Evolutionary conservation across 2,113 vertebrate species (phyloP).

Genomic region (Arvicanthis niloticus): DNA sequence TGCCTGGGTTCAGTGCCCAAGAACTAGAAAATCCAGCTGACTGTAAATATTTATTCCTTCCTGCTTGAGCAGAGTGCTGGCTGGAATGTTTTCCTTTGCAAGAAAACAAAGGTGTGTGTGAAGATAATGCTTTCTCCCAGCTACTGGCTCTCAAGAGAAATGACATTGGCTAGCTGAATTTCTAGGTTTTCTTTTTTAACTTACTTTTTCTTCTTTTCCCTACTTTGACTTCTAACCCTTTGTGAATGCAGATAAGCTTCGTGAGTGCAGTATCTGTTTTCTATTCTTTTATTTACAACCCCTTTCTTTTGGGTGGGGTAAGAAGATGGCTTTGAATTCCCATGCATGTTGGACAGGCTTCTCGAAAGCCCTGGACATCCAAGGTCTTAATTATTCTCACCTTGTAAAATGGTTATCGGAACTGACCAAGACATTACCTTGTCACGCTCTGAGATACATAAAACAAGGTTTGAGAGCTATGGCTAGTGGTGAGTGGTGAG

Average conservation of each 20-base stretch:
- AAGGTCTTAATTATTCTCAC: background rate
- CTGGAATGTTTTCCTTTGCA: background rate
- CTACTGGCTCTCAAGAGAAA: background rate
- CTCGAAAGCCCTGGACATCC: background rate
- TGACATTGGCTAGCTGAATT: background rate
- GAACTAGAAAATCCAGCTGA: conserved; percentile 14
- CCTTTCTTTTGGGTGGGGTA: too few species aligned
- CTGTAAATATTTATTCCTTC: conserved; percentile 54
- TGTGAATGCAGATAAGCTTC: background rate
- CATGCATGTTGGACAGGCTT: background rate
- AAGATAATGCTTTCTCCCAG: background rate
- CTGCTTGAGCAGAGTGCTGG: background rate
- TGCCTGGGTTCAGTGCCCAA: background rate
- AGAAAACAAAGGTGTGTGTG: conserved; percentile 20
- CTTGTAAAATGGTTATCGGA: background rate
- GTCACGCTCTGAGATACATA: background rate
- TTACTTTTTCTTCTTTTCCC: background rate
- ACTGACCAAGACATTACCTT: background rate
- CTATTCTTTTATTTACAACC: background rate
- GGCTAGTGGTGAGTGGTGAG: background rate
- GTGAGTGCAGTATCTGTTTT: background rate
- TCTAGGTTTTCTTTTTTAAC: conserved; percentile 8
- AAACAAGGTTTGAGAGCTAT: background rate
- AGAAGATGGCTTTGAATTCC: background rate
- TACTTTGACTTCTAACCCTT: background rate